Percentiles rank a stretch among this genome's conserved stretches.
Evolutionary conservation across 2,797 vertebrate species (phyloP).

Genomic region (Sebastiscus tertius): DNA sequence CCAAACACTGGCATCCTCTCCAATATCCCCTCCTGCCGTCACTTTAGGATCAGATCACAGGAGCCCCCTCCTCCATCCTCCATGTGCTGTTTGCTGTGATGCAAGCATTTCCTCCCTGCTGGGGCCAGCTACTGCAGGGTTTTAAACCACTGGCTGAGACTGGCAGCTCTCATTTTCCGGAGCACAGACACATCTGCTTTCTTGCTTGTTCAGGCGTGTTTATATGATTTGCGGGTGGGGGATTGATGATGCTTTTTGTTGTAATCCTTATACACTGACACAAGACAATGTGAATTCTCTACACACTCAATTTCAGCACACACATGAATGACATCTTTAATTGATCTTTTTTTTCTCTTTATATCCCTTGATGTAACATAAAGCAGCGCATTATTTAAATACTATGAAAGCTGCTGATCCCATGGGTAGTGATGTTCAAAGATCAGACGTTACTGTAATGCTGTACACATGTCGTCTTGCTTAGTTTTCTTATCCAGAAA

Average conservation of each 20-base stretch:
- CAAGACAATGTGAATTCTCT: conserved; percentile 16
- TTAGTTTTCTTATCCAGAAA: neutral
- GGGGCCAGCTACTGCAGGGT: conserved; percentile 23
- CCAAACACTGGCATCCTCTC: conserved; percentile 63
- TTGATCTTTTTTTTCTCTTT: neutral
- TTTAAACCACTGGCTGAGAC: conserved; percentile 52
- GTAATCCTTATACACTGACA: conserved; percentile 47
- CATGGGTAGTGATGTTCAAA: neutral
- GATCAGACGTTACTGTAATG: neutral
- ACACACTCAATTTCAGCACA: neutral
- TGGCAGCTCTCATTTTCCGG: conserved; percentile 59
- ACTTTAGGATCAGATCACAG: conserved; percentile 62
- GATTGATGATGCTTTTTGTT: conserved; percentile 58
- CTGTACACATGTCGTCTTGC: neutral
- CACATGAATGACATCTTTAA: neutral
- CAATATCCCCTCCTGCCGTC: conserved; percentile 48
- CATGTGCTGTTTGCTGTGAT: conserved; percentile 35
- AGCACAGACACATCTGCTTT: conserved; percentile 51
- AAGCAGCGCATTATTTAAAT: neutral
- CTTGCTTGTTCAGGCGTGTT: conserved; percentile 50
- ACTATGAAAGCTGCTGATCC: neutral
- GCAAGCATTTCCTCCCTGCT: conserved; percentile 40
- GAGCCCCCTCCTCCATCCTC: conserved; percentile 23
- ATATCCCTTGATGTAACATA: neutral
- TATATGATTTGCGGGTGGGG: conserved; percentile 32